phyloP scores from a whole-genome alignment of 1,140 invertebrate species.

The Hycleus phaleratus region DNA sequence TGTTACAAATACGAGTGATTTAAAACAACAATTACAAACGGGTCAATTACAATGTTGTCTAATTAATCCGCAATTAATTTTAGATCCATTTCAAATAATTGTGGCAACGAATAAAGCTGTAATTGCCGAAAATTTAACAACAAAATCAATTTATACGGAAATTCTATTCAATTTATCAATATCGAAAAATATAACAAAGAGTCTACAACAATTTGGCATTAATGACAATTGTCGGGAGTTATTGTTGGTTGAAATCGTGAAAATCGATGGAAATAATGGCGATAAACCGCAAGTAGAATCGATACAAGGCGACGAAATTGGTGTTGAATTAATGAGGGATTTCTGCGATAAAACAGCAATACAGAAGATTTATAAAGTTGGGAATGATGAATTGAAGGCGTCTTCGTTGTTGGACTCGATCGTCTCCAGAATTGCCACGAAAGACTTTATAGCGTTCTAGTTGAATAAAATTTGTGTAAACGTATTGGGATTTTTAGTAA shows the following conservation, averaged over 20 bases:
- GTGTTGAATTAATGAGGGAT: not conserved
- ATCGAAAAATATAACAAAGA: slow-evolving; percentile 59
- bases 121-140: slow-evolving; percentile 49
- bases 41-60: slow-evolving; percentile 52
- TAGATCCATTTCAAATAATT: slow-evolving; percentile 56
- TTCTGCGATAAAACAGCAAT: not conserved
- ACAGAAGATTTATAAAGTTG: slow-evolving; percentile 12
- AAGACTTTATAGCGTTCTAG: slow-evolving; percentile 7
- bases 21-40: slow-evolving; percentile 46
- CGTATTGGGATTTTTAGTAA: no score
- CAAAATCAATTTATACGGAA: slow-evolving; percentile 57
- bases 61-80: slow-evolving; percentile 53
- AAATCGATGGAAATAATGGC: slow-evolving; percentile 28
- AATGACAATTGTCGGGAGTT: slow-evolving; percentile 48
- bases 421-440: slow-evolving; percentile 11
- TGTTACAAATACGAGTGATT: slow-evolving; percentile 50
- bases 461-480: not conserved
- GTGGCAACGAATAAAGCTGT: slow-evolving; percentile 63
- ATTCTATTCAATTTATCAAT: slow-evolving; percentile 60
- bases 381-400: slow-evolving; percentile 1
- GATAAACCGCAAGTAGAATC: no score
- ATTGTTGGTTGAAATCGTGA: slow-evolving; percentile 49
- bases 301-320: slow-evolving; percentile 5
- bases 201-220: slow-evolving; percentile 57
- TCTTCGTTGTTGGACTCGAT: slow-evolving; percentile 5